Conservation (phyloP, 23 tunicate species). For the Phallusia fumigata region DNA sequence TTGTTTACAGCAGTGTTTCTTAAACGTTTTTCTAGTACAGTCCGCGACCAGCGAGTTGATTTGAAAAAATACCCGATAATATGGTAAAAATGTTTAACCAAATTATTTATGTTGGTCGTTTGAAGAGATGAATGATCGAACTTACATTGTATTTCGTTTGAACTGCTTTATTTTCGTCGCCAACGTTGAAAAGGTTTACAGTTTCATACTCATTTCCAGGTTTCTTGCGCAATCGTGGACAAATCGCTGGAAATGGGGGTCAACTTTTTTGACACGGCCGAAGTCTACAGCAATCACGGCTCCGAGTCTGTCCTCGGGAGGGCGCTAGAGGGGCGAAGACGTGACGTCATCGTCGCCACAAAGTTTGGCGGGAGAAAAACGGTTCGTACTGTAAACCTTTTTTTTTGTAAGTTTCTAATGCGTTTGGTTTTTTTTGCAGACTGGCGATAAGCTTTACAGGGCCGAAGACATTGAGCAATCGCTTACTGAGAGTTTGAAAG, state of each 20-base stretch:
- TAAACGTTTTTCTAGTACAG: too few relatives aligned
- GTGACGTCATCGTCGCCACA: slow-evolving; percentile 43
- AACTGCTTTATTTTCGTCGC: not conserved
- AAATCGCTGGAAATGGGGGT: slow-evolving; percentile 54
- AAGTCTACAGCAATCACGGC: slow-evolving; percentile 29
- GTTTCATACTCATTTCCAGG: slow-evolving; percentile 8
- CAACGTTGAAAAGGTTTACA: not conserved
- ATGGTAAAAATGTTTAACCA: too few relatives aligned
- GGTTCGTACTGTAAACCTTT: not conserved
- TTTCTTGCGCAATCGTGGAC: slow-evolving; percentile 42
- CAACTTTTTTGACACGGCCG: slow-evolving; percentile 66
- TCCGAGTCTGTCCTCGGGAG: slow-evolving; percentile 49
- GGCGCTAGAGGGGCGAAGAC: slow-evolving; percentile 39
- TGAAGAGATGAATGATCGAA: too few relatives aligned
- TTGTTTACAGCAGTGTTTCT: too few relatives aligned
- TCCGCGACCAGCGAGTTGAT: too few relatives aligned
- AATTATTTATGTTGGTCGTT: too few relatives aligned
- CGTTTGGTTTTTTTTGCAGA: too few relatives aligned
- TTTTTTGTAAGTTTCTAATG: too few relatives aligned
- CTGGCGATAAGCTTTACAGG: not conserved
- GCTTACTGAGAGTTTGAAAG: slow-evolving; percentile 32
- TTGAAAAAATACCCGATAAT: too few relatives aligned
- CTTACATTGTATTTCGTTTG: too few relatives aligned
- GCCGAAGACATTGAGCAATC: slow-evolving; percentile 51
- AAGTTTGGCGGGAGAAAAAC: slow-evolving; percentile 25